Evolutionary conservation across 2,888 invertebrate species (phyloP).

Genomic region (Tanaodytes sp.): DNA sequence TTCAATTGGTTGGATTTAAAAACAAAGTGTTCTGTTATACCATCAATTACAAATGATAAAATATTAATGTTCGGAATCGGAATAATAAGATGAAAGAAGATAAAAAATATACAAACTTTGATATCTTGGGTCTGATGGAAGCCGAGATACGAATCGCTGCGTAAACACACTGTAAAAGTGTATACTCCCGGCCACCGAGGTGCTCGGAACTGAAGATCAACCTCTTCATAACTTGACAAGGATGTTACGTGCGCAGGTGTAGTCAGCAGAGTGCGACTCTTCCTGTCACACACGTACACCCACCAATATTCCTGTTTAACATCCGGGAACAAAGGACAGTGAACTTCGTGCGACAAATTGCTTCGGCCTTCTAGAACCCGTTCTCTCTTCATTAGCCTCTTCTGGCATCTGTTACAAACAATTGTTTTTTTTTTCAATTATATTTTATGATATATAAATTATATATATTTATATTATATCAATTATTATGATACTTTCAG

Average conservation of each 20-base stretch:
- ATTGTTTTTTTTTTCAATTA: too few relatives aligned
- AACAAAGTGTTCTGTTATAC: too few relatives aligned
- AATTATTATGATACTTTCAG: too few relatives aligned
- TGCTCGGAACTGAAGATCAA: slow-evolving; percentile 94
- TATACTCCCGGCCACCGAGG: slow-evolving; percentile 94
- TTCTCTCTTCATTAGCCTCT: slow-evolving; percentile 88
- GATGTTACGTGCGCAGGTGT: slow-evolving; percentile 95
- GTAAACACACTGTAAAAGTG: slow-evolving; percentile 91
- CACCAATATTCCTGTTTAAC: slow-evolving; percentile 99
- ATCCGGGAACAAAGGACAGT: slow-evolving; percentile 95
- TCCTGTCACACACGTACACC: slow-evolving; percentile 97
- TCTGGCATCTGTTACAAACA: slow-evolving; percentile 81
- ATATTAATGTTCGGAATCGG: too few relatives aligned
- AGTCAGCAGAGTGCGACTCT: slow-evolving; percentile 90
- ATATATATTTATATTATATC: too few relatives aligned
- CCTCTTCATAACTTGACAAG: slow-evolving; percentile 90
- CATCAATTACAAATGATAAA: too few relatives aligned
- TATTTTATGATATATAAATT: neutral
- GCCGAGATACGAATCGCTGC: slow-evolving; percentile 95
- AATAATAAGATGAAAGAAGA: too few relatives aligned
- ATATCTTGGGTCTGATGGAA: slow-evolving; percentile 96
- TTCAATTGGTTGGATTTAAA: too few relatives aligned
- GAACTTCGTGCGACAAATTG: slow-evolving; percentile 95
- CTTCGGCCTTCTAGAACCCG: slow-evolving; percentile 92
- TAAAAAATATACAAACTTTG: slow-evolving; percentile 80